Evolutionary conservation across 2,888 invertebrate species (phyloP), one percentile per base, ranked within the genome.

Genomic region (Chouioia cunea): DNA sequence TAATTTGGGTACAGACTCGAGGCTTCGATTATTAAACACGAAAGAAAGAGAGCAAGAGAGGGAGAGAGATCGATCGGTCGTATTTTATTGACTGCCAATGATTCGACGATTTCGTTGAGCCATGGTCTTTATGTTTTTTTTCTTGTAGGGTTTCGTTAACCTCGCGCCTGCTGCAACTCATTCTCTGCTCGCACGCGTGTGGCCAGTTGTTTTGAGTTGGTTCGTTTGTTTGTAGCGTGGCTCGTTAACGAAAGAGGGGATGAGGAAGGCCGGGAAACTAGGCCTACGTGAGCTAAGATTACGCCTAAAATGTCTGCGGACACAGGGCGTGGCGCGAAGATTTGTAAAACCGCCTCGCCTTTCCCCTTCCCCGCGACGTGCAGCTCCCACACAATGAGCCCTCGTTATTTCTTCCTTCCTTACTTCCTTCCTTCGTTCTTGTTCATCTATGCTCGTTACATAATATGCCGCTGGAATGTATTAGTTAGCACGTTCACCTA

Each of bases 21-120:
- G 81, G 81, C n/a, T 73, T 73, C 66, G 69, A 69, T 73, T 58
- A 70, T 73, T 73, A 73, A 73, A 74, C 62, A 71, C 36, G 69
- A 75, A n/a, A 57, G 23, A 43, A 46, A 54, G 10, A 15, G n/a
- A 59, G 36, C 0, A n/a, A 60, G 56, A 47, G 27, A n/a, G 64
- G 78, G 77, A 73, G 77, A 77, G 74, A 76, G 81, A 82, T 82
- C 82, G 84, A 84, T 85, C 80, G 82, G 79, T 43, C 67, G 69
- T 82, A 82, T 83, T 23, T 84, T 85, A 85, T 85, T 81, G 82
- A 83, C 78, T 74, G 77, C 68, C 80, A 78, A 82, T 85, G 85
- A 85, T 79, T 84, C 83, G 81, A 80, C 83, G 75, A 27, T 78
- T 82, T 81, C 79, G 74, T 50, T 60, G 60, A 43, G 18, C 8